A percentile compares a stretch with the other conserved stretches of the same genome.
phyloP scores from a whole-genome alignment of 2,888 invertebrate genomes.

The Dynastes tityus region DNA sequence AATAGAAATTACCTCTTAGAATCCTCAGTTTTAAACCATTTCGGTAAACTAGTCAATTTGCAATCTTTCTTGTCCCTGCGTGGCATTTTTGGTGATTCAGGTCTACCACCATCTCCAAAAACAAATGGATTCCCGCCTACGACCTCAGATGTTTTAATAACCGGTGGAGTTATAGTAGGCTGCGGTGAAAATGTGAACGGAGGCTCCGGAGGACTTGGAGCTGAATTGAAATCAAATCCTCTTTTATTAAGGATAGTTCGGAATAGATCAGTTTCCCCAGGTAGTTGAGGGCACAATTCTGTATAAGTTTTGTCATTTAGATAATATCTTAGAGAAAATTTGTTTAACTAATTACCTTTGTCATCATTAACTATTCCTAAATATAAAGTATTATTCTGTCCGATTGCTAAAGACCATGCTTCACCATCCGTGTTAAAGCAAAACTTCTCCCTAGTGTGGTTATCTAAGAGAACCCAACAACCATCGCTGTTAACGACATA shows the following conservation, averaged over 20 bases:
- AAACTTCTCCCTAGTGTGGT: constrained; percentile 76
- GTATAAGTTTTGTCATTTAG: neutral
- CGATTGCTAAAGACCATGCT: constrained; percentile 82
- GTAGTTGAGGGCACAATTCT: constrained; percentile 57
- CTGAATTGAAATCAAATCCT: constrained; percentile 75
- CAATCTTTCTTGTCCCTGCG: constrained; percentile 67
- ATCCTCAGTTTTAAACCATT: constrained; percentile 75
- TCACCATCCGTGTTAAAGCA: constrained; percentile 80
- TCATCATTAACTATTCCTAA: constrained; percentile 75
- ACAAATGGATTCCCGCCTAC: constrained; percentile 69
- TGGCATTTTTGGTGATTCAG: constrained; percentile 66
- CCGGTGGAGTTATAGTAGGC: constrained; percentile 53
- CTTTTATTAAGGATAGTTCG: constrained; percentile 66
- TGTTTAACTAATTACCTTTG: constrained; percentile 53
- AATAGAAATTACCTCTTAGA: constrained; percentile 63
- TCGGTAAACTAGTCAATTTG: constrained; percentile 73
- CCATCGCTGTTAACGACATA: constrained; percentile 79
- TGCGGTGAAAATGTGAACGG: constrained; percentile 59
- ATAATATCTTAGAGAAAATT: neutral
- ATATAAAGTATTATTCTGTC: constrained; percentile 77
- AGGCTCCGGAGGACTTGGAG: constrained; percentile 60
- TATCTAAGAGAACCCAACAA: constrained; percentile 79
- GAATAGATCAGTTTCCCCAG: constrained; percentile 58
- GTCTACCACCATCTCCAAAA: constrained; percentile 66
- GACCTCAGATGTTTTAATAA: constrained; percentile 53